Base-by-base conservation (phyloP, 2,113 vertebrate genomes). In the Entosphenus tridentatus region DNA sequence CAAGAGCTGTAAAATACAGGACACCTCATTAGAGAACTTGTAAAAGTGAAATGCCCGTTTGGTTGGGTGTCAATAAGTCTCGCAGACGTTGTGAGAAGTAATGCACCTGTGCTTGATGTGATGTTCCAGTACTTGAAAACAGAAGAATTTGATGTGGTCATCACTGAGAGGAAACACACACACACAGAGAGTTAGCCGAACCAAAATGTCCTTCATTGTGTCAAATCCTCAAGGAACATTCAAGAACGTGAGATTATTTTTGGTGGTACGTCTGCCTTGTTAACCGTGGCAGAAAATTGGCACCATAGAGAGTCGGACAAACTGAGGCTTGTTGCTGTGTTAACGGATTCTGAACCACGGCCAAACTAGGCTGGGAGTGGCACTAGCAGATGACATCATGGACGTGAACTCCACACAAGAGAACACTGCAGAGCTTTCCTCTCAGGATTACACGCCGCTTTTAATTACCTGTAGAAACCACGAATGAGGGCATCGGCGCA, bases 121-220 rank as follows among this genome's bases (percentile, higher is more conserved):
- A 79, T 98, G 87, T 77, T 98, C 92, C 71, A 98, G 72, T 21
- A 98, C 90, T 86, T 98, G 93, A 80, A 98, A 93, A 79, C 89
- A 98, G 80, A 98, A 98, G 78, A 98, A 98, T 76, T 96, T 98
- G 72, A 98, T 83, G 62, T 98, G 91, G 80, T 95, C 90, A 72
- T 96, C 89, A 72, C 93, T 98, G 76, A 10, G 69, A 75, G 76
- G 5, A 71, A 68, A 62, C 71, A 72, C 74, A 75, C 68, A 73
- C 39, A 39, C 39, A 7, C 6, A 39, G 1, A 39, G 39, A 39
- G 39, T 39, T 39, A 39, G 39, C 39, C 39, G 39, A 39, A 39
- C 39, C 39, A 39, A 39, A 39, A 39, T 39, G 39, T 39, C 39
- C 39, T 39, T 39, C 39, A 39, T 39, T 39, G 39, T 39, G 39